Percentiles rank a stretch among this genome's conserved stretches.
Conservation (phyloP, 1,140 invertebrate genomes). For the Calephelis nemesis region DNA sequence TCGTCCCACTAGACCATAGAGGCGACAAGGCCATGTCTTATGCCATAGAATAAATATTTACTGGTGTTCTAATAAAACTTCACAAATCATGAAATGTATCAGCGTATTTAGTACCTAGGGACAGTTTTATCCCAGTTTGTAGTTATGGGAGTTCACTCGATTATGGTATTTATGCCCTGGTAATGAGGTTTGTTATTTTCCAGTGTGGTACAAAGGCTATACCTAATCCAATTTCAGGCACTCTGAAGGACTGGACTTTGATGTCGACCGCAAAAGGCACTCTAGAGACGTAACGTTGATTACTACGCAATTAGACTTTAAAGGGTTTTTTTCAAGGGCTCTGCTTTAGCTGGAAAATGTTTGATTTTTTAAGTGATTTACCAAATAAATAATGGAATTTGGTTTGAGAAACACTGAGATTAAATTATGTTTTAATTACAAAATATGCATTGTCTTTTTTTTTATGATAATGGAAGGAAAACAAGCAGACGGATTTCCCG, state of each 20-base stretch:
- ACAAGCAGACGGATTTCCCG: too few relatives aligned
- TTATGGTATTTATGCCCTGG: background rate
- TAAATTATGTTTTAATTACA: too few relatives aligned
- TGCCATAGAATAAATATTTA: too few relatives aligned
- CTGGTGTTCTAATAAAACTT: too few relatives aligned
- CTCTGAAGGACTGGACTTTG: conserved; percentile 13
- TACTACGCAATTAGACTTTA: conserved; percentile 12
- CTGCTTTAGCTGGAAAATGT: background rate
- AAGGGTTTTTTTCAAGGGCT: background rate
- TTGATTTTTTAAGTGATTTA: too few relatives aligned
- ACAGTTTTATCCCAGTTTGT: background rate
- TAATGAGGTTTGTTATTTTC: conserved; percentile 6
- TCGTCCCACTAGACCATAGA: too few relatives aligned
- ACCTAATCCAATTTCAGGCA: conserved; percentile 15
- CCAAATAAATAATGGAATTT: too few relatives aligned
- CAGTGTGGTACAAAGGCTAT: background rate
- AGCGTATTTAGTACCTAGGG: background rate
- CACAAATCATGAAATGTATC: background rate
- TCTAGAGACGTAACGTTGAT: background rate
- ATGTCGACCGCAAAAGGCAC: conserved; percentile 12
- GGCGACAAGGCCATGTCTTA: too few relatives aligned
- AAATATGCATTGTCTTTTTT: too few relatives aligned
- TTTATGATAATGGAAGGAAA: too few relatives aligned
- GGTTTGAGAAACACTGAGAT: too few relatives aligned
- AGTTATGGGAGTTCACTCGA: background rate